Base-by-base conservation (phyloP, 2,113 vertebrate species). In the Mormyrus iriodes region DNA sequence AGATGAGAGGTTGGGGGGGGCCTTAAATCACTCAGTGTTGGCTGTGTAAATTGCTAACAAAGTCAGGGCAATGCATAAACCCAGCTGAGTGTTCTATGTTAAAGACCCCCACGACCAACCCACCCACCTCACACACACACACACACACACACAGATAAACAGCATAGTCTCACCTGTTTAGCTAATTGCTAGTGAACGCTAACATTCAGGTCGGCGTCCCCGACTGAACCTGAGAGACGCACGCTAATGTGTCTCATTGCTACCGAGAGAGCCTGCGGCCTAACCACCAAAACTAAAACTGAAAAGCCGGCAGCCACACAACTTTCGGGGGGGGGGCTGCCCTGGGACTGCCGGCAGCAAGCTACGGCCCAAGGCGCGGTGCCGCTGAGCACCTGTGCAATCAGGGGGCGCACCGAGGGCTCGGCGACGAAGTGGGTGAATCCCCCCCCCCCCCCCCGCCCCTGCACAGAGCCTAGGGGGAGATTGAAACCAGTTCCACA, bases 301-400 rank as follows among this genome's bases (percentile, higher is more conserved):
- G 90, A 90, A 51, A 27, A 90, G 86, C 88, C 21, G 15, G 17
- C 91, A 90, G 91, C 39, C 82, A 12, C 61, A 65, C n/a, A n/a
- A n/a, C 39, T 84, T 48, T 84, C 21, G 42, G 82, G 46, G 91
- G n/a, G 82, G 44, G 91, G 52, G 93, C 95, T 93, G 94, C 91
- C 94, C 94, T 93, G 87, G 91, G 90, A 90, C 79, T 90, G 94
- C 94, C 92, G 94, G 95, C 88, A 91, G 94, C 69, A 76, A 15
- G 69, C 95, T 94, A 94, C 94, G 91, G 94, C 94, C 90, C 90
- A 93, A 93, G 92, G 52, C 52, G 93, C 94, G 91, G 93, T 93
- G 90, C n/a, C 12, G 9, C n/a, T 8, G 2, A 92, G 85, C 79
- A 97, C 95, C 96, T 96, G 95, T 95, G 95, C 95, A 97, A 97